phyloP scores from a whole-genome alignment of 2,797 vertebrate species.

The Propithecus deckenii region DNA sequence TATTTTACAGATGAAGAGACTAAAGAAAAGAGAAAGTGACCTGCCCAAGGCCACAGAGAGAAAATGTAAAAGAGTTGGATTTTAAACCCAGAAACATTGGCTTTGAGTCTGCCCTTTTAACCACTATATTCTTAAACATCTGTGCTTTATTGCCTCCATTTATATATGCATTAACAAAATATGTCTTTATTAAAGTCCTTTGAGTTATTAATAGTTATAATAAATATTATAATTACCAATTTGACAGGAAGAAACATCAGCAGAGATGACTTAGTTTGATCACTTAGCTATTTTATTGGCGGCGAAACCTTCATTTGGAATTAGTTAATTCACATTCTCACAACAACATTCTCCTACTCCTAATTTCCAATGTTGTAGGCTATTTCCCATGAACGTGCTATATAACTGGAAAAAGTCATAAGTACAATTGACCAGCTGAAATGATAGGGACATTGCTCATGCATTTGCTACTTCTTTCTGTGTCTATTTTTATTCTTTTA shows the following conservation, averaged over 20 bases:
- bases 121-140: neutral
- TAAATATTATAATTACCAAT: neutral
- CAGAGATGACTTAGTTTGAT: neutral
- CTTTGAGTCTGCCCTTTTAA: neutral
- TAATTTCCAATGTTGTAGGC: neutral
- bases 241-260: neutral
- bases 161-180: neutral
- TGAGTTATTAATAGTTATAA: neutral
- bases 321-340: neutral
- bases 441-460: neutral
- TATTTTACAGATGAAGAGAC: neutral
- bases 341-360: neutral
- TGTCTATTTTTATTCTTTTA: neutral
- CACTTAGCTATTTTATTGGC: neutral
- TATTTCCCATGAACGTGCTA: neutral
- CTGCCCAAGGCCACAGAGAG: neutral
- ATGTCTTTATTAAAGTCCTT: neutral
- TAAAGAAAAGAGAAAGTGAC: neutral
- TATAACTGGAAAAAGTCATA: neutral
- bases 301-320: neutral
- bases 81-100: neutral
- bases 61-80: constrained; percentile 3
- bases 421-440: neutral
- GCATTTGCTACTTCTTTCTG: neutral
- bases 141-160: neutral